phyloP scores from a whole-genome alignment of 2,113 vertebrate genomes.

The Brienomyrus brachyistius region DNA sequence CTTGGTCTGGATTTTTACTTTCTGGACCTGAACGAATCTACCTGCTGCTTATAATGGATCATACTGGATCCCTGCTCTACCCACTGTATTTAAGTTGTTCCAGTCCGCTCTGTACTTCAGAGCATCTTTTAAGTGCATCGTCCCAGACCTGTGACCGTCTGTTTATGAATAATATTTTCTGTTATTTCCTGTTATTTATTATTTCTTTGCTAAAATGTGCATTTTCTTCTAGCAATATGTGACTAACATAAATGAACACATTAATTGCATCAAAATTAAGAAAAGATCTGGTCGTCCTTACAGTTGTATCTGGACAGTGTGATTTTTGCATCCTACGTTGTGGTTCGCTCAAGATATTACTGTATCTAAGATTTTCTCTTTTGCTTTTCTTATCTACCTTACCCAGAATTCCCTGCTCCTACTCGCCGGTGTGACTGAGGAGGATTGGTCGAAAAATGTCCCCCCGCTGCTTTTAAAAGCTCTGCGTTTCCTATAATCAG shows the following conservation, averaged over 20 bases:
- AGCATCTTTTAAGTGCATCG: not conserved
- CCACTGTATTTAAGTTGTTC: not conserved
- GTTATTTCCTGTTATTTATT: not conserved
- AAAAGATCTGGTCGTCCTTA: not conserved
- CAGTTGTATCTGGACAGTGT: not conserved
- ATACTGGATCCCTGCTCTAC: not conserved
- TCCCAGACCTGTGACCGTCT: not conserved
- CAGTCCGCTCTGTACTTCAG: not conserved
- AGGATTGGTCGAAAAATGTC: not conserved
- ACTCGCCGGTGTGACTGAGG: not conserved
- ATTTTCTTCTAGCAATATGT: not conserved
- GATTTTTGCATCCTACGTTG: not conserved
- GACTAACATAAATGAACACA: not conserved
- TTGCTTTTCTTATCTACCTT: not conserved
- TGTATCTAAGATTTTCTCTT: not conserved
- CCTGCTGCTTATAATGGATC: not conserved
- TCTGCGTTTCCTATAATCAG: not conserved
- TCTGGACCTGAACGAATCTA: not conserved
- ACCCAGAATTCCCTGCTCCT: not conserved
- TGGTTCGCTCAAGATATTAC: not conserved
- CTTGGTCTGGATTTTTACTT: not conserved
- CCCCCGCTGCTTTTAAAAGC: not conserved
- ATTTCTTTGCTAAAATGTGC: not conserved
- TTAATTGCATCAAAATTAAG: not conserved
- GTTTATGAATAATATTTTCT: not conserved